Conservation (phyloP, 2,113 vertebrate species). For the Lophura nycthemera region DNA sequence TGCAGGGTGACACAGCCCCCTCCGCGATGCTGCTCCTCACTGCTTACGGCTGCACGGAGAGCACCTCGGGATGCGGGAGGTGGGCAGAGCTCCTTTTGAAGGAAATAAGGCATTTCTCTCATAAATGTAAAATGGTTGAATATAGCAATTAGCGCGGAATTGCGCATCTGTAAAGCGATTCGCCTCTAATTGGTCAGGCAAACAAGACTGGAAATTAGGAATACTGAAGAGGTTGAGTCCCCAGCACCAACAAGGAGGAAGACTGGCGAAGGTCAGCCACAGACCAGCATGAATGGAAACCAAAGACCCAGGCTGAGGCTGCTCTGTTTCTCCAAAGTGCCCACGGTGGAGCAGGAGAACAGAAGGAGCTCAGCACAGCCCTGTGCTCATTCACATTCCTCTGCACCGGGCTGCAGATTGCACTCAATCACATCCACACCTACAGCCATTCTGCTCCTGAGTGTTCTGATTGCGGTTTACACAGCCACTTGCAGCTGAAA, state of each 20-base stretch:
- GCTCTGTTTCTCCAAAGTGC: not conserved
- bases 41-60: not conserved
- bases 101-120: conserved; percentile 48
- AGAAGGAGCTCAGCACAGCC: no score
- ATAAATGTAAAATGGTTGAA: conserved; percentile 54
- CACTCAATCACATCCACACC: not conserved
- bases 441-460: not conserved
- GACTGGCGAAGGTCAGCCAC: not conserved
- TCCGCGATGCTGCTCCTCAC: not conserved
- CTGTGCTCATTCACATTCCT: fast-evolving
- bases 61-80: not conserved
- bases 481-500: not conserved
- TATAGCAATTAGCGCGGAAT: conserved; percentile 41
- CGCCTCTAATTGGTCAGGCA: conserved; percentile 54
- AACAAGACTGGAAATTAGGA: conserved; percentile 53
- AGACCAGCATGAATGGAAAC: not conserved
- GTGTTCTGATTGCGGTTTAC: not conserved
- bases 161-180: conserved; percentile 34
- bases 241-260: conserved; percentile 11
- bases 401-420: fast-evolving
- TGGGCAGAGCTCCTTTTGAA: conserved; percentile 15
- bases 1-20: no score
- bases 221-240: conserved; percentile 22
- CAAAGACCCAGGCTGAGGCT: fast-evolving
- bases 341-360: not conserved